A percentile compares a stretch with the other conserved stretches of the same genome.
phyloP scores from a whole-genome alignment of 2,797 vertebrate species.

The Dryobates pubescens region DNA sequence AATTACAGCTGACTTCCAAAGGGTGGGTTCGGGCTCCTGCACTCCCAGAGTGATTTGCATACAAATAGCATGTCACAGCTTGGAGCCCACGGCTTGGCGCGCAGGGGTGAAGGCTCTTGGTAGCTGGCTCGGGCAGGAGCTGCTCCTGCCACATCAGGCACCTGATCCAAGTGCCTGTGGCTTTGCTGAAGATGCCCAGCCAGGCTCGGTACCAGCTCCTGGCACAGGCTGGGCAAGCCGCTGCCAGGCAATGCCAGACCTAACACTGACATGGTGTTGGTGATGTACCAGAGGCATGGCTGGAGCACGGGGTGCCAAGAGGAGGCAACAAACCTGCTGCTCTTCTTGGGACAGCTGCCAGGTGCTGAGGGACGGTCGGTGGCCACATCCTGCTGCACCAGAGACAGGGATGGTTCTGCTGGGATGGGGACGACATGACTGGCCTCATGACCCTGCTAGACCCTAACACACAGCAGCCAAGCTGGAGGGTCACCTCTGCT shows the following conservation, averaged over 20 bases:
- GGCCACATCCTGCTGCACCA: not conserved
- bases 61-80: constrained; percentile 46
- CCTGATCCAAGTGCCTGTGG: fast-evolving
- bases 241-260: not conserved
- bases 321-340: not conserved
- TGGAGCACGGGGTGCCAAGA: not conserved
- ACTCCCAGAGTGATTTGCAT: constrained; percentile 55
- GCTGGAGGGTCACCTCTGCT: not conserved
- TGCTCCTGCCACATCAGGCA: not conserved
- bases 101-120: not conserved
- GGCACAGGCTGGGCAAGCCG: fast-evolving
- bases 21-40: constrained; percentile 54
- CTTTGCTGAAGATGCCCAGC: not conserved
- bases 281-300: fast-evolving
- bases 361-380: not conserved
- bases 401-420: not conserved
- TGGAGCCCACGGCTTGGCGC: fast-evolving
- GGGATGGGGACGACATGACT: not conserved
- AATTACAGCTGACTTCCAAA: constrained; percentile 67
- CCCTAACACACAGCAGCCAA: fast-evolving
- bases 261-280: not conserved
- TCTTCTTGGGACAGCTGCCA: not conserved
- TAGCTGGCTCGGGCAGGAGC: not conserved
- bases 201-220: fast-evolving
- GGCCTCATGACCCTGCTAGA: fast-evolving